Evolutionary conservation across 2,888 invertebrate species (phyloP).

Genomic region (Agapostemon virescens): DNA sequence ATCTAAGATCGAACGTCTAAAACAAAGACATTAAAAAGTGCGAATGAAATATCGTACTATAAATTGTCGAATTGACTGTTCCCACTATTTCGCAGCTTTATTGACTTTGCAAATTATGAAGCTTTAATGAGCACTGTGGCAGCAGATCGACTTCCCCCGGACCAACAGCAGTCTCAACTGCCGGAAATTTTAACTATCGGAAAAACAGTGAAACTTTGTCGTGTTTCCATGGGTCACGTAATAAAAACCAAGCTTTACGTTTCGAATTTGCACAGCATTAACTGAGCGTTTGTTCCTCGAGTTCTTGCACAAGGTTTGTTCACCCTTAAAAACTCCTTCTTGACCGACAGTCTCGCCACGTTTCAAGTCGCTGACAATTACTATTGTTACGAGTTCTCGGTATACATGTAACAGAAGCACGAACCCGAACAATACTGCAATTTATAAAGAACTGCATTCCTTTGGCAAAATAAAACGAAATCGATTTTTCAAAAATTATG

Average conservation of each 20-base stretch:
- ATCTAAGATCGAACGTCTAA: background rate
- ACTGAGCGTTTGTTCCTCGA: constrained; percentile 41
- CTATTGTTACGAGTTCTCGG: background rate
- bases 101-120: constrained; percentile 44
- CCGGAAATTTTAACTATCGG: constrained; percentile 51
- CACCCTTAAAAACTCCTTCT: constrained; percentile 1
- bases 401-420: background rate
- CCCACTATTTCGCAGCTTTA: constrained; percentile 23
- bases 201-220: constrained; percentile 53
- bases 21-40: background rate
- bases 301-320: constrained; percentile 34
- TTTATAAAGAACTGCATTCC: background rate
- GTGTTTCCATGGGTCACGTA: constrained; percentile 25
- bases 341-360: background rate
- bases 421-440: background rate
- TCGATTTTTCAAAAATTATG: background rate
- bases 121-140: constrained; percentile 50
- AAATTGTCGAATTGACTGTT: constrained; percentile 38
- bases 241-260: constrained; percentile 50
- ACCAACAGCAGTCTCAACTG: background rate
- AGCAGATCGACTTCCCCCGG: constrained; percentile 22
- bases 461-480: no score
- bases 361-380: background rate
- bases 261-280: constrained; percentile 46
- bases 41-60: constrained; percentile 5